Base-by-base conservation (phyloP, 2,888 invertebrate genomes). In the Watsonalla cultraria region DNA sequence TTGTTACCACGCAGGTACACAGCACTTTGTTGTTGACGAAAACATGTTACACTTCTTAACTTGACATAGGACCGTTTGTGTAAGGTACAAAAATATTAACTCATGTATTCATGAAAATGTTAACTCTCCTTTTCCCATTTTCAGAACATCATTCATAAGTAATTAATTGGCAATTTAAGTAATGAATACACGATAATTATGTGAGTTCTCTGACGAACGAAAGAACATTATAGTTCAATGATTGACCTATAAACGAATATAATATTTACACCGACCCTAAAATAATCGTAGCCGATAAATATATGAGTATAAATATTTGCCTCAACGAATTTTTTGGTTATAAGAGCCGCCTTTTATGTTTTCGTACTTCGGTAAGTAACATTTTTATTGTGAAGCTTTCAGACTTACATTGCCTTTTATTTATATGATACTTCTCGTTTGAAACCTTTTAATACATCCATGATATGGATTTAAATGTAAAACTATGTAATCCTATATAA, bases 1-100 rank as follows among this genome's bases (percentile, higher is more conserved):
- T 75, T 76, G 71, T 37, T 15, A 39, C 8, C 46, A 52, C 51
- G 34, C 51, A 48, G 52, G 45, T 42, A 45, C 34, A 47, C 51
- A 46, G 47, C 56, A 37, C 13, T 7, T 34, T 24, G 5, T 13
- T 14, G 37, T 37, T 6, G 37, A 14, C 13, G 7, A 9, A 56
- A 54, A 58, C 55, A 37, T 37, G 58, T 53, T 55, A 51, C 51
- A 52, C 61, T 55, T 54, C 54, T 47, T 37, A 55, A 57, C 58
- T 63, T 56, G 57, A 54, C 34, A 49, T 51, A 37, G 37, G 48
- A 37, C 14, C 39, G 49, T 33, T 35, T 49, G 15, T 49, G 49
- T 39, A 49, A 49, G 37, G 37, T 14, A 15, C 11, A 37, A 49
- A 49, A 49, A 49, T 49, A 49, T 49, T 49, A 14, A 39, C 49